Conservation (phyloP, 2,888 invertebrate species). For the Cataglyphis cursor region DNA sequence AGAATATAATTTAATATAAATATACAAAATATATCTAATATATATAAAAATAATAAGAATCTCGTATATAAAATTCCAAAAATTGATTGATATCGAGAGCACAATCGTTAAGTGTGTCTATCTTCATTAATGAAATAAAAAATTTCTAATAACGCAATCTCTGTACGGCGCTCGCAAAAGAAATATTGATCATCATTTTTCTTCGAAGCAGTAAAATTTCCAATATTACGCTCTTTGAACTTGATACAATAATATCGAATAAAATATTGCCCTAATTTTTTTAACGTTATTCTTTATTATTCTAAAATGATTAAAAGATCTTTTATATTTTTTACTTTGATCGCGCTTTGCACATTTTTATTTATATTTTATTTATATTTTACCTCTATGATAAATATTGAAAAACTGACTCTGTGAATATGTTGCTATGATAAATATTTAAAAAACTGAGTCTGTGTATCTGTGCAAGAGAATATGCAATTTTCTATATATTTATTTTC, state of each 20-base stretch:
- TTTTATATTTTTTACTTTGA: not conserved
- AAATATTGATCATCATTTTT: constrained; percentile 1
- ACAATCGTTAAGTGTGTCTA: not conserved
- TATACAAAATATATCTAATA: not conserved
- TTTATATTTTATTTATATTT: constrained; percentile 19
- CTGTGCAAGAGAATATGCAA: not conserved
- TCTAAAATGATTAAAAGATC: not conserved
- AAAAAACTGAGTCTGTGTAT: not conserved
- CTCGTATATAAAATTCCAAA: not conserved
- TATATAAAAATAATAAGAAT: not conserved
- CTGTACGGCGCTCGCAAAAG: not conserved
- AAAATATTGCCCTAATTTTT: not conserved
- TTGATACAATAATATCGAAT: not conserved
- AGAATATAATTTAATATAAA: not conserved
- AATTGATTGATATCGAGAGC: not conserved
- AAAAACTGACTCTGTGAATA: not conserved
- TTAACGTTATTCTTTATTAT: not conserved
- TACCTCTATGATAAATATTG: constrained; percentile 8
- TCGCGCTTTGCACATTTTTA: not conserved
- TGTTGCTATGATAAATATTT: constrained; percentile 4
- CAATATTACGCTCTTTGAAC: constrained; percentile 14
- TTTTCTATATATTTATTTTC: not conserved
- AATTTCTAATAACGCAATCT: constrained; percentile 70
- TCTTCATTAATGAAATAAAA: not conserved
- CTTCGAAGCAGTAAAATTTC: not conserved